A percentile compares a stretch with the other conserved stretches of the same genome.
phyloP scores from a whole-genome alignment of 1,140 invertebrate genomes.

The Cyrtorhinus lividipennis region DNA sequence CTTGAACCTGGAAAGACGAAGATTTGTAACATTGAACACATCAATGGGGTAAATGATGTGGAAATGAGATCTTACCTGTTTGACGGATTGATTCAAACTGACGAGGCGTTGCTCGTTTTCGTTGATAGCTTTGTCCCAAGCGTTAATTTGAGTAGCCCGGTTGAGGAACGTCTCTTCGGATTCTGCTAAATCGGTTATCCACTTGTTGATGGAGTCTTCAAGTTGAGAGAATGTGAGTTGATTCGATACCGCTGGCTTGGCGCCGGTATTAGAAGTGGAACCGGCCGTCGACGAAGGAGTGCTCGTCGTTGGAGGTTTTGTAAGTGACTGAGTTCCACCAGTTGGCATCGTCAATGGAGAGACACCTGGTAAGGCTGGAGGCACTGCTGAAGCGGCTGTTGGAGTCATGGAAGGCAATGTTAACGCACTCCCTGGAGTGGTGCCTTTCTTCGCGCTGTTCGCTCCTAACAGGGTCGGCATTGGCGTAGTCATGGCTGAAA shows the following conservation, averaged over 20 bases:
- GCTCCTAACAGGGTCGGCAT: background rate
- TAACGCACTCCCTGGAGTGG: background rate
- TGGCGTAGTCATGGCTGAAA: background rate
- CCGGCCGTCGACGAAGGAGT: background rate
- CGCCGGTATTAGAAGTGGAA: conserved; percentile 7
- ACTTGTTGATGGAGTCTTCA: conserved; percentile 90
- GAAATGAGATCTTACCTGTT: background rate
- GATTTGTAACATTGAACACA: too few relatives aligned
- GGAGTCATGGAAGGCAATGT: conserved; percentile 27
- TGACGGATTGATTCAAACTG: background rate
- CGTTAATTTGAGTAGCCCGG: conserved; percentile 87
- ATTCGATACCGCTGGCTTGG: conserved; percentile 31
- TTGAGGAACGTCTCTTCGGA: conserved; percentile 87
- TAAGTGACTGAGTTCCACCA: background rate
- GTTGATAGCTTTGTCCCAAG: conserved; percentile 82
- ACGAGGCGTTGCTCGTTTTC: conserved; percentile 43
- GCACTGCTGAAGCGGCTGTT: conserved; percentile 30
- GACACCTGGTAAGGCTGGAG: conserved; percentile 25
- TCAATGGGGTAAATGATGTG: too few relatives aligned
- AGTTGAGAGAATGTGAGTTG: conserved; percentile 70
- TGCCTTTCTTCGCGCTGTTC: background rate
- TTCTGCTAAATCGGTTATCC: conserved; percentile 83
- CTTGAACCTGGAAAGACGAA: conserved; percentile 32
- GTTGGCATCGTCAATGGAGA: conserved; percentile 25
- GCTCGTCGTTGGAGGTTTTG: conserved; percentile 15